Conservation (phyloP, 2,797 vertebrate genomes). For the Gouania willdenowi region DNA sequence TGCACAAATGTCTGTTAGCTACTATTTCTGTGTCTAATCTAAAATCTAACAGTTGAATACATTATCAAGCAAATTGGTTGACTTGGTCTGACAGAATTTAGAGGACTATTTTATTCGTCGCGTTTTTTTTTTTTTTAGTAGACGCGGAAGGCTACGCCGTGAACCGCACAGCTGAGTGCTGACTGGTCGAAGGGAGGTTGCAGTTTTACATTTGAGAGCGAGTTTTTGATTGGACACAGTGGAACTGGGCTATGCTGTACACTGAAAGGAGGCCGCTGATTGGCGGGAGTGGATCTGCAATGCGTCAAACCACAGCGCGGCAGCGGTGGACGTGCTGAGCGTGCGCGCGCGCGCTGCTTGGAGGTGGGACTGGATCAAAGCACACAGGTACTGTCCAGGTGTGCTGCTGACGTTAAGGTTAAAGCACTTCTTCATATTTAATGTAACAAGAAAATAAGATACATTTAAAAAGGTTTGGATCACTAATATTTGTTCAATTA, state of each 20-base stretch:
- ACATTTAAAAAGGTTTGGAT: too few relatives aligned
- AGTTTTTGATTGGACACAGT: constrained; percentile 56
- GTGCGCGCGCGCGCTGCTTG: neutral
- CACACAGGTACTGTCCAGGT: constrained; percentile 25
- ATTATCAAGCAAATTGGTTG: too few relatives aligned
- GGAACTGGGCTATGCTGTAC: constrained; percentile 65
- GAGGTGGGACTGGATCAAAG: neutral
- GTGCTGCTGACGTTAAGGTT: too few relatives aligned
- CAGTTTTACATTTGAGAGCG: constrained; percentile 56
- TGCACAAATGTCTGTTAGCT: too few relatives aligned
- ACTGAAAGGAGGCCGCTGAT: constrained; percentile 52
- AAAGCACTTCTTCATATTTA: too few relatives aligned
- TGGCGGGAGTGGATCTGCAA: constrained; percentile 76
- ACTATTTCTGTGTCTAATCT: too few relatives aligned
- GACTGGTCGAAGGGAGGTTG: constrained; percentile 49
- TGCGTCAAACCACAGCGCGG: constrained; percentile 75
- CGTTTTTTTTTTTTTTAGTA: constrained; percentile 57
- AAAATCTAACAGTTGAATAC: too few relatives aligned
- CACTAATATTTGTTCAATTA: too few relatives aligned
- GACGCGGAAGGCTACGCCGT: constrained; percentile 82
- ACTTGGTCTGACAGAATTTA: constrained; percentile 9
- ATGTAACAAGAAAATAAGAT: too few relatives aligned
- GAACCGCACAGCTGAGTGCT: constrained; percentile 44
- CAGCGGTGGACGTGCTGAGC: constrained; percentile 18
- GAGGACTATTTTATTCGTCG: constrained; percentile 50